phyloP scores from a whole-genome alignment of 2,113 vertebrate species.

The Osmerus mordax region DNA sequence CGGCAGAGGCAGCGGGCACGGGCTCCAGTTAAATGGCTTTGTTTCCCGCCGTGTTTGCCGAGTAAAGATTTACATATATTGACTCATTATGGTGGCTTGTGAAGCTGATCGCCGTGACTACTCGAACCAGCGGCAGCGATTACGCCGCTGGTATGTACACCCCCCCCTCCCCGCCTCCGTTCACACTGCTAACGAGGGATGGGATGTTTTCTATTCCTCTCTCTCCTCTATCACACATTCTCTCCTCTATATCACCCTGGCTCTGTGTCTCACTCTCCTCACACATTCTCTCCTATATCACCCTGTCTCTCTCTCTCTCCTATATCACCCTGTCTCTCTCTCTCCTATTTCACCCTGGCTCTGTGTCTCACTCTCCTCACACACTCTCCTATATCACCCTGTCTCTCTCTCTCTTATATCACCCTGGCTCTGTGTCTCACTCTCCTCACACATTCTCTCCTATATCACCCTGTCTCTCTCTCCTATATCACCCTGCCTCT shows the following conservation, averaged over 20 bases:
- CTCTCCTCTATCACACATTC: not conserved
- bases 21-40: conserved; percentile 99
- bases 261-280: no score
- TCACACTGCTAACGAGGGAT: not conserved
- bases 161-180: conserved; percentile 61
- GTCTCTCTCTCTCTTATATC: no score
- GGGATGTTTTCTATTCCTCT: not conserved
- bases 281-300: no score
- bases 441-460: no score
- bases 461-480: no score
- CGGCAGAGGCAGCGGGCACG: conserved; percentile 97
- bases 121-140: conserved; percentile 81
- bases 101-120: conserved; percentile 99
- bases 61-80: conserved; percentile 99
- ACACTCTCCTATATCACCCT: no score
- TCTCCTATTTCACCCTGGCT: no score
- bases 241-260: no score
- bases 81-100: conserved; percentile 99
- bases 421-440: no score
- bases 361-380: no score
- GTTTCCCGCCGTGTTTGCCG: conserved; percentile 99
- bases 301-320: no score
- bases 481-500: not conserved
- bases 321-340: no score
- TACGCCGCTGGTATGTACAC: conserved; percentile 64